phyloP scores from a whole-genome alignment of 2,113 vertebrate genomes.

The Varanus komodoensis region DNA sequence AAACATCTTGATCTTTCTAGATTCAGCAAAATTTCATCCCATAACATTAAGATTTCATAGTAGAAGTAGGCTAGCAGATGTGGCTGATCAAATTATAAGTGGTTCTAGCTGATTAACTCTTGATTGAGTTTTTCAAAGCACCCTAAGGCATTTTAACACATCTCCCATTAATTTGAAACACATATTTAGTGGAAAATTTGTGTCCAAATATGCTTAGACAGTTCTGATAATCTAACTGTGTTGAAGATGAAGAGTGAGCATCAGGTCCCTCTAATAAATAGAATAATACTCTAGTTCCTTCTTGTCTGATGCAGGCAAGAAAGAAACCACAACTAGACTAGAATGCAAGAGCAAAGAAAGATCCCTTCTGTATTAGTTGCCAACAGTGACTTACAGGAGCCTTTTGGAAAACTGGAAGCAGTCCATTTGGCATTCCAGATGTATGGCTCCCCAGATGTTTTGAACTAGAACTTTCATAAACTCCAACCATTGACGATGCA shows the following conservation, averaged over 20 bases:
- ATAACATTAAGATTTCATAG: background rate
- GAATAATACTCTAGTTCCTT: background rate
- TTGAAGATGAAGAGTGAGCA: background rate
- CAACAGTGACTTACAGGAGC: background rate
- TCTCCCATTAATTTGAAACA: background rate
- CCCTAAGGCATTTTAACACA: background rate
- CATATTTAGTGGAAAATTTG: constrained; percentile 11
- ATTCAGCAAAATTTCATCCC: background rate
- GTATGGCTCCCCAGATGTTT: background rate
- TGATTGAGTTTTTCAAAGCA: constrained; percentile 7
- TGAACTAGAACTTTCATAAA: too few relatives aligned
- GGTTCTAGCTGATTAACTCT: constrained; percentile 5
- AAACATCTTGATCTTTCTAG: background rate
- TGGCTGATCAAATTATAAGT: background rate
- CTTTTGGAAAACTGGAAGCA: background rate
- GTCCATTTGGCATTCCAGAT: background rate
- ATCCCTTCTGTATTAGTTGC: background rate
- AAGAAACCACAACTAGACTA: background rate
- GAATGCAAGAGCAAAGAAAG: background rate
- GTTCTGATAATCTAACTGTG: background rate
- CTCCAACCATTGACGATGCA: too few relatives aligned
- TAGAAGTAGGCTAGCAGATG: accelerated
- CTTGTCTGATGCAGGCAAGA: background rate
- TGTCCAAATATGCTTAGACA: background rate
- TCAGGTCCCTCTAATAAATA: background rate